Evolutionary conservation across 2,113 vertebrate genomes (phyloP).

Genomic region (Anhinga rufa): DNA sequence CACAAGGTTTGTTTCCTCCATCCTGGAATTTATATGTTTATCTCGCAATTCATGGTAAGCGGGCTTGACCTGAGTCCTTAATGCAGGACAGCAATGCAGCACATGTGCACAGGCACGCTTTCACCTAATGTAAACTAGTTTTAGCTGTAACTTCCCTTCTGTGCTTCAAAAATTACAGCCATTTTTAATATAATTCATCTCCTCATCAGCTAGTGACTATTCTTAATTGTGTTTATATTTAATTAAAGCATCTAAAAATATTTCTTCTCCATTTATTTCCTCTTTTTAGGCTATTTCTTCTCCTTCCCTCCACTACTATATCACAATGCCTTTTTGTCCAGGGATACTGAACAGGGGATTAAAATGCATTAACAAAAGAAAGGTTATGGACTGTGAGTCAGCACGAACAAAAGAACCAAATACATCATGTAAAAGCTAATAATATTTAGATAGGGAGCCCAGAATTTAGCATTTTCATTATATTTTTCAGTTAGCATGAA

Average conservation of each 20-base stretch:
- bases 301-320: not conserved
- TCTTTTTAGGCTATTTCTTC: not conserved
- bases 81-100: not conserved
- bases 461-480: slow-evolving; percentile 60
- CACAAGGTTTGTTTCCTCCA: not conserved
- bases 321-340: not conserved
- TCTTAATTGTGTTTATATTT: not conserved
- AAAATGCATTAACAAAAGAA: slow-evolving; percentile 26
- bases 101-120: not conserved
- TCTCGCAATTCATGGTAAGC: not conserved
- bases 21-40: not conserved
- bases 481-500: slow-evolving; percentile 51
- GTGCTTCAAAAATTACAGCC: not conserved
- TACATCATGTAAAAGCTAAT: slow-evolving; percentile 49
- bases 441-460: slow-evolving; percentile 46
- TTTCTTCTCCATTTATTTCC: not conserved
- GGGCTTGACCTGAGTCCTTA: not conserved
- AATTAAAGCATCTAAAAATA: not conserved
- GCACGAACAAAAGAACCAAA: slow-evolving; percentile 50
- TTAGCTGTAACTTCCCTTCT: not conserved
- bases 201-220: not conserved
- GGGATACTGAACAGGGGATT: slow-evolving; percentile 26
- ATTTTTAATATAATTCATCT: not conserved
- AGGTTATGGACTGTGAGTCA: slow-evolving; percentile 54
- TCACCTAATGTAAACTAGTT: not conserved